Evolutionary conservation across 2,113 vertebrate species (phyloP).

Genomic region (Mirounga angustirostris): DNA sequence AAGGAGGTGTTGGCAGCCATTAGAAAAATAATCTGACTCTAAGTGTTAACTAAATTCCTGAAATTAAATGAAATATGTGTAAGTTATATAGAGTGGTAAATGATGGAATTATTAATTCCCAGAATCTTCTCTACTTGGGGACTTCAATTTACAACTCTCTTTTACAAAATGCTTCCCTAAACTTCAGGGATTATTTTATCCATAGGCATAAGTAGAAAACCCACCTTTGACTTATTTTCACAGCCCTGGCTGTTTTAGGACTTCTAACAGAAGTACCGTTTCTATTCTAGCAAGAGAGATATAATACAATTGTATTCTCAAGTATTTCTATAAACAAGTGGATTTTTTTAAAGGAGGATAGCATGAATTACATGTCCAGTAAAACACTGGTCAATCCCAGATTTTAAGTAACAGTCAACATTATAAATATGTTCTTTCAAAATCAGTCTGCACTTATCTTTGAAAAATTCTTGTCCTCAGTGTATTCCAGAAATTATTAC

Average conservation of each 20-base stretch:
- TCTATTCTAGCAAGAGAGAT: background rate
- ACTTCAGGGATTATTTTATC: background rate
- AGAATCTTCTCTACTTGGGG: background rate
- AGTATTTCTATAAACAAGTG: background rate
- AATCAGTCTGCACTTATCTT: background rate
- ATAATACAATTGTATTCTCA: background rate
- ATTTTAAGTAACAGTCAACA: slow-evolving; percentile 72
- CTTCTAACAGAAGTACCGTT: background rate
- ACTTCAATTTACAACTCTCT: background rate
- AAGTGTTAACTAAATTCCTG: background rate
- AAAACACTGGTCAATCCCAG: background rate
- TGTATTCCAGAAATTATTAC: slow-evolving; percentile 26
- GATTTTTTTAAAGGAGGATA: background rate
- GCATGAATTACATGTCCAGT: background rate
- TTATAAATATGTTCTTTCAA: slow-evolving; percentile 70
- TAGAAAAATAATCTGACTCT: background rate
- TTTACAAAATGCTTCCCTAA: background rate
- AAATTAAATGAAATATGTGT: background rate
- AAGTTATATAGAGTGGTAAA: background rate
- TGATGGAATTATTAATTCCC: background rate
- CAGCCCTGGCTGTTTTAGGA: background rate
- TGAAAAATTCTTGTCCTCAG: background rate
- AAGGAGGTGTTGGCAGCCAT: background rate
- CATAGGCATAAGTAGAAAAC: background rate
- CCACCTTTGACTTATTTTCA: background rate